These are phyloP conservation scores for Meriones unguiculatus DNA, from an alignment of 2,113 vertebrate genomes.

Conservation along the genomic window DNA sequence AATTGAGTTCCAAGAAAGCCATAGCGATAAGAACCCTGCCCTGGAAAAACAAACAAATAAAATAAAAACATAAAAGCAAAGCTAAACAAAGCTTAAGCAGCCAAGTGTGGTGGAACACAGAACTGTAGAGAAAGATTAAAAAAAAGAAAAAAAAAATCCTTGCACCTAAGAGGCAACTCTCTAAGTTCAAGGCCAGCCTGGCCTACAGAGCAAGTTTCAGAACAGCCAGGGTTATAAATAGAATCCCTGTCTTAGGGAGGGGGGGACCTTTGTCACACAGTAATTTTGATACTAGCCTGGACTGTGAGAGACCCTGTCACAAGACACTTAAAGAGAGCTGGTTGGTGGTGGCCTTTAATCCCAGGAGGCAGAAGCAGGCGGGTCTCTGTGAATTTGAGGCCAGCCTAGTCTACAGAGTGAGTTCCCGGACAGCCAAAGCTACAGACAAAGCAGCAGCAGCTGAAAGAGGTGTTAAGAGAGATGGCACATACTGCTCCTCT, in stretches of 20 bases:
- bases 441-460: background rate
- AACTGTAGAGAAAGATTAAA: background rate
- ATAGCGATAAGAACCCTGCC: too few relatives aligned
- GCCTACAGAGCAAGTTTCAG: background rate
- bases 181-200: background rate
- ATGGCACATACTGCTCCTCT: background rate
- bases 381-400: too few relatives aligned
- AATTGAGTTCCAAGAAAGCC: too few relatives aligned
- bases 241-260: background rate
- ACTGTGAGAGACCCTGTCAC: background rate
- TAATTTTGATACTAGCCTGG: background rate
- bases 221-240: background rate
- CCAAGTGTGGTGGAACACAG: background rate
- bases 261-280: background rate
- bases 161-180: background rate
- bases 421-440: too few relatives aligned
- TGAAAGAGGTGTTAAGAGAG: background rate
- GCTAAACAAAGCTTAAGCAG: background rate
- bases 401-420: too few relatives aligned
- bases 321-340: background rate
- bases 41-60: too few relatives aligned
- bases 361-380: too few relatives aligned
- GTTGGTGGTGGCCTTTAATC: too few relatives aligned
- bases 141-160: background rate
- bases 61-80: background rate